Evolutionary conservation across 1,140 invertebrate genomes (phyloP).

Genomic region (Drosophila repletoides): DNA sequence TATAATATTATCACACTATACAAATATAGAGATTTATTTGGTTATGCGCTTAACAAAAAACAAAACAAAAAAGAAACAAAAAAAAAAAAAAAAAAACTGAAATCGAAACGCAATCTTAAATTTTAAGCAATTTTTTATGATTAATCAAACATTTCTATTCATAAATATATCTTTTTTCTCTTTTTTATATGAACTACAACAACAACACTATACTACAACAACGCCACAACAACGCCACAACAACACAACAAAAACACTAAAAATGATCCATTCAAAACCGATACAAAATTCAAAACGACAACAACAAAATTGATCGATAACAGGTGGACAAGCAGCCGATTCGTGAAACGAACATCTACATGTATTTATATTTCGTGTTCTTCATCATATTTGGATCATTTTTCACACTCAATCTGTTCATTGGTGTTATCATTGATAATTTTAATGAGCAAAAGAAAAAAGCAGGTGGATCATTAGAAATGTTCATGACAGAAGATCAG

Average conservation of each 20-base stretch:
- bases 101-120: conserved; percentile 29
- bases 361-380: conserved; percentile 99
- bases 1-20: conserved; percentile 7
- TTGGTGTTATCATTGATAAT: conserved; percentile 99
- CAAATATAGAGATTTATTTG: conserved; percentile 17
- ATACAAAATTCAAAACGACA: conserved; percentile 42
- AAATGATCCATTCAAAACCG: conserved; percentile 71
- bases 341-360: conserved; percentile 96
- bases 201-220: conserved; percentile 53
- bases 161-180: conserved; percentile 72
- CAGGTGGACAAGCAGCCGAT: conserved; percentile 95
- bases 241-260: conserved; percentile 58
- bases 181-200: conserved; percentile 68
- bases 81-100: conserved; percentile 26
- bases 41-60: conserved; percentile 48
- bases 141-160: conserved; percentile 71
- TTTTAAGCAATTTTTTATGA: conserved; percentile 58
- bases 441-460: conserved; percentile 99
- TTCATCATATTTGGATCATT: conserved; percentile 99
- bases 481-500: conserved; percentile 99
- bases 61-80: too few relatives aligned
- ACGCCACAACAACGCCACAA: conserved; percentile 50
- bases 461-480: conserved; percentile 97
- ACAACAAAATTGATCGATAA: conserved; percentile 43
- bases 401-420: conserved; percentile 98